Evolutionary conservation across 2,113 vertebrate genomes (phyloP).

Genomic region (Lucifuga dentata): DNA sequence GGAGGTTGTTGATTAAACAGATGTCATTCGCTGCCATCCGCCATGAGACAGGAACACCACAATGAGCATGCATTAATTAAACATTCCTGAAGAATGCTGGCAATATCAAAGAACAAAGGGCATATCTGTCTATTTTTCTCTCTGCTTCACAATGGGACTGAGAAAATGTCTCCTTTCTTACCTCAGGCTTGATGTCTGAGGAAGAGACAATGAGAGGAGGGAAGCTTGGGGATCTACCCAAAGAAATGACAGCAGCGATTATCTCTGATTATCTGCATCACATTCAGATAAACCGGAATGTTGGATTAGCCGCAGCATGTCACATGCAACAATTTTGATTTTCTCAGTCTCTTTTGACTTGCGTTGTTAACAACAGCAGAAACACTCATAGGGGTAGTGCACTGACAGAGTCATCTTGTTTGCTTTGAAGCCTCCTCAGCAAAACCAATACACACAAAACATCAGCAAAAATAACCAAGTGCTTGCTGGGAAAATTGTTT

Average conservation of each 20-base stretch:
- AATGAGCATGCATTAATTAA: conserved; percentile 76
- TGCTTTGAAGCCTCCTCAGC: conserved; percentile 53
- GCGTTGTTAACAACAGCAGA: conserved; percentile 40
- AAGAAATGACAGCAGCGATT: conserved; percentile 80
- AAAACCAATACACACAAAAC: conserved; percentile 21
- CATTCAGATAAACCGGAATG: conserved; percentile 68
- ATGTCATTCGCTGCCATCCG: conserved; percentile 52
- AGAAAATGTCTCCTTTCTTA: conserved; percentile 19
- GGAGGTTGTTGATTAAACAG: conserved; percentile 82
- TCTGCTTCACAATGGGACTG: conserved; percentile 36
- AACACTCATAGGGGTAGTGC: conserved; percentile 13
- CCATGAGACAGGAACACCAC: conserved; percentile 59
- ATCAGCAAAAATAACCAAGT: conserved; percentile 23
- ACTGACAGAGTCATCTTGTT: conserved; percentile 32
- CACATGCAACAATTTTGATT: conserved; percentile 37
- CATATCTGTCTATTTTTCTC: conserved; percentile 34
- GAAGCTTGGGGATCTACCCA: conserved; percentile 11
- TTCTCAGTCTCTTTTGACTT: conserved; percentile 44
- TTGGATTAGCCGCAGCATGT: conserved; percentile 57
- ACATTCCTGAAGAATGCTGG: conserved; percentile 63
- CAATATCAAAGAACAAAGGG: conserved; percentile 57
- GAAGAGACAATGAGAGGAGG: conserved; percentile 8
- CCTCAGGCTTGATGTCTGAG: conserved; percentile 19
- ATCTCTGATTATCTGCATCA: conserved; percentile 79
- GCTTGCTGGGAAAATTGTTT: conserved; percentile 20